Percentiles rank a stretch among this genome's conserved stretches.
These are phyloP conservation scores for Leptodactylus fallax DNA, from an alignment of 2,797 vertebrate species.

Conservation along the genomic window DNA sequence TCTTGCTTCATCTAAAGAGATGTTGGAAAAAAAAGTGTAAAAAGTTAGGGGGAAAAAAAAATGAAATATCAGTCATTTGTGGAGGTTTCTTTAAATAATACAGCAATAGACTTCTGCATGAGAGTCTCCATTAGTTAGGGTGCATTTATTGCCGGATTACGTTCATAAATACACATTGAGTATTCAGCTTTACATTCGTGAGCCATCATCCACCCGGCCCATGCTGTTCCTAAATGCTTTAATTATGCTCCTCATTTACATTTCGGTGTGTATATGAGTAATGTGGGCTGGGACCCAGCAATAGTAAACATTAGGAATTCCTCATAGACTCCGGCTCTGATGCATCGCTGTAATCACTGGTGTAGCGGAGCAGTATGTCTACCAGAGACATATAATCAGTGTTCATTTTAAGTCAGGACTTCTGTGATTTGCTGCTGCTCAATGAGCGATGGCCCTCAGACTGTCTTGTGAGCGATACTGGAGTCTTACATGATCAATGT, in stretches of 20 bases:
- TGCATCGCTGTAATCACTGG: constrained; percentile 29
- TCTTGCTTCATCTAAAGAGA: background rate
- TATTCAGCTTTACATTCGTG: constrained; percentile 82
- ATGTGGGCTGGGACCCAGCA: constrained; percentile 49
- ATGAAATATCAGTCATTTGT: constrained; percentile 63
- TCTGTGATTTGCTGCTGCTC: constrained; percentile 52
- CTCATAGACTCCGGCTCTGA: constrained; percentile 28
- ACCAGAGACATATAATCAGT: constrained; percentile 42
- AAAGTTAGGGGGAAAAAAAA: constrained; percentile 50
- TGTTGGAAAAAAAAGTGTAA: background rate
- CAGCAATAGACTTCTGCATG: constrained; percentile 81
- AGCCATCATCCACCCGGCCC: constrained; percentile 80
- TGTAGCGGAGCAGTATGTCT: constrained; percentile 16
- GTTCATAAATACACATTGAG: constrained; percentile 77
- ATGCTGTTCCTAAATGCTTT: constrained; percentile 79
- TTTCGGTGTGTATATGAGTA: constrained; percentile 55
- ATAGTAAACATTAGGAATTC: constrained; percentile 49
- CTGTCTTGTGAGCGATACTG: constrained; percentile 20
- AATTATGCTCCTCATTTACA: constrained; percentile 86
- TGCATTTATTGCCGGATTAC: constrained; percentile 81
- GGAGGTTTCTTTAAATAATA: constrained; percentile 78
- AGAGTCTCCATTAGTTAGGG: constrained; percentile 82
- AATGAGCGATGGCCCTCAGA: constrained; percentile 41
- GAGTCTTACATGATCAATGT: constrained; percentile 39
- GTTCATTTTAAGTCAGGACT: constrained; percentile 24